A percentile compares a stretch with the other conserved stretches of the same genome.
phyloP scores from a whole-genome alignment of 1,140 invertebrate species.

The Zaprionus africanus region DNA sequence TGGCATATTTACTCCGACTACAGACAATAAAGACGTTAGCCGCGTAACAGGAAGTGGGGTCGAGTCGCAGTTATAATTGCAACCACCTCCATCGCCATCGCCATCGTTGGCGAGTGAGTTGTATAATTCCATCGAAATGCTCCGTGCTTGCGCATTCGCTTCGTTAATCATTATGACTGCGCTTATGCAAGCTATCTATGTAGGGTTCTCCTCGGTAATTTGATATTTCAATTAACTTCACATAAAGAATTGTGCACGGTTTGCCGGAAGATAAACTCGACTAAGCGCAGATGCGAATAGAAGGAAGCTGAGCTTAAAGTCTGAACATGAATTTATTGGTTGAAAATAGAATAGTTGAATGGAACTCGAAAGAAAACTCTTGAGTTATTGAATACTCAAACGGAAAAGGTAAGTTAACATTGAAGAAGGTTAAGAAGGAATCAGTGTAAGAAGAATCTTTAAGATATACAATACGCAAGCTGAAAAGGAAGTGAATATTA shows the following conservation, averaged over 20 bases:
- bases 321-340: too few relatives aligned
- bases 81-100: background rate
- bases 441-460: too few relatives aligned
- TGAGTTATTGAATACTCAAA: too few relatives aligned
- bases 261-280: background rate
- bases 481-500: too few relatives aligned
- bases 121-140: constrained; percentile 3
- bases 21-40: constrained; percentile 5
- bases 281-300: background rate
- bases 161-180: background rate
- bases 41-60: background rate
- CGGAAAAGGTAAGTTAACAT: too few relatives aligned
- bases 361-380: too few relatives aligned
- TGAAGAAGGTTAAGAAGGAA: too few relatives aligned
- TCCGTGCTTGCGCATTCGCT: background rate
- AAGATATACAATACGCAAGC: too few relatives aligned
- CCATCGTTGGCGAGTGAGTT: background rate
- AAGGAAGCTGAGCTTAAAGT: background rate
- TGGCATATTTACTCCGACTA: constrained; percentile 29
- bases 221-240: background rate
- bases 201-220: background rate
- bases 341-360: too few relatives aligned
- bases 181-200: background rate
- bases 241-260: background rate
- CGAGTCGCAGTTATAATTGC: constrained; percentile 5